phyloP scores from a whole-genome alignment of 1,140 invertebrate genomes.

The Ceratina japonica region DNA sequence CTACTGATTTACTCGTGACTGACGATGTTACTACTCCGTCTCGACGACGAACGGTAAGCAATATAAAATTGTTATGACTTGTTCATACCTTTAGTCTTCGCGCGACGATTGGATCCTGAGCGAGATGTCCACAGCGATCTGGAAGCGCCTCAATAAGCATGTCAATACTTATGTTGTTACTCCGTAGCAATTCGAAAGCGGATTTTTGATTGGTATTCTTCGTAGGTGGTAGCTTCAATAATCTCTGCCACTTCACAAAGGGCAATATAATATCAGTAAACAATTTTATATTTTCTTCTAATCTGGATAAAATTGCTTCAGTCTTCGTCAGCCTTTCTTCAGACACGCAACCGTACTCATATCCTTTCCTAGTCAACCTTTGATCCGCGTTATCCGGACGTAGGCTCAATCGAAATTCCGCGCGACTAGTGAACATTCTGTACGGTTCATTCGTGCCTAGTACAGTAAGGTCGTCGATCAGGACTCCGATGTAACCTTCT shows the following conservation, averaged over 20 bases:
- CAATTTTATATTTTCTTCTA: constrained; percentile 81
- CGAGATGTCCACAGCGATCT: constrained; percentile 76
- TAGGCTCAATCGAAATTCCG: constrained; percentile 91
- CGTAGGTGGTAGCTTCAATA: constrained; percentile 73
- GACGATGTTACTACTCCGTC: not conserved
- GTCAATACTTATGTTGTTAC: constrained; percentile 77
- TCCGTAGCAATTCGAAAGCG: constrained; percentile 83
- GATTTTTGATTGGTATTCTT: constrained; percentile 76
- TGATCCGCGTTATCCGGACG: constrained; percentile 95
- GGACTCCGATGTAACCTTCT: constrained; percentile 95
- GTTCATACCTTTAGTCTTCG: constrained; percentile 78
- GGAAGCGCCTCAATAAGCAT: constrained; percentile 73
- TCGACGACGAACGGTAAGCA: not conserved
- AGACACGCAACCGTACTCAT: constrained; percentile 85
- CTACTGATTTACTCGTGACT: constrained; percentile 13
- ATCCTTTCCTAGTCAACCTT: constrained; percentile 89
- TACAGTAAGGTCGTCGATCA: constrained; percentile 94
- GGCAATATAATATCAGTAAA: constrained; percentile 79
- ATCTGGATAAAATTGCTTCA: constrained; percentile 73
- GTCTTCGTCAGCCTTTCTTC: constrained; percentile 81
- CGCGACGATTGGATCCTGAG: constrained; percentile 76
- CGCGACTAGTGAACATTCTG: constrained; percentile 95
- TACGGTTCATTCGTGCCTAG: constrained; percentile 94
- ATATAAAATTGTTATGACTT: not conserved
- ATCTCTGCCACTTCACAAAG: constrained; percentile 80